Evolutionary conservation across 1,140 invertebrate species (phyloP).

Genomic region (Colletes latitarsis): DNA sequence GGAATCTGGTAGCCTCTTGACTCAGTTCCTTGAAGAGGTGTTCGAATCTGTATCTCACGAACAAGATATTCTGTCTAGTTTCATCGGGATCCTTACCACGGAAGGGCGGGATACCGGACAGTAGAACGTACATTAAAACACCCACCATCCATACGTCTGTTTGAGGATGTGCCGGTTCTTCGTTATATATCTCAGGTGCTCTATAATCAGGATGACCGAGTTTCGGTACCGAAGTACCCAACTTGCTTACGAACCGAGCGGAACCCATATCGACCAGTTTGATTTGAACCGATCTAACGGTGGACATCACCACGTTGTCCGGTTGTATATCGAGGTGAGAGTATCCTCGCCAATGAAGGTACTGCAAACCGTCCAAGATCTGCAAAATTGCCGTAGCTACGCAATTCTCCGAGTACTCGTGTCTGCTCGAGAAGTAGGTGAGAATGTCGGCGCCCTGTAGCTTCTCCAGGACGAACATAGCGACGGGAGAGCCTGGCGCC

Average conservation of each 20-base stretch:
- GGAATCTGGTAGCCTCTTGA: slow-evolving; percentile 95
- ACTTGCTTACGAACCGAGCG: slow-evolving; percentile 89
- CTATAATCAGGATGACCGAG: slow-evolving; percentile 88
- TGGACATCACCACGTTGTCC: slow-evolving; percentile 97
- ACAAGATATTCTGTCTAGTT: slow-evolving; percentile 94
- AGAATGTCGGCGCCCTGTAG: slow-evolving; percentile 95
- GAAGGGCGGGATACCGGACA: slow-evolving; percentile 97
- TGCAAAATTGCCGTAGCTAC: slow-evolving; percentile 92
- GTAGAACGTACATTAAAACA: slow-evolving; percentile 94
- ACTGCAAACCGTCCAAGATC: slow-evolving; percentile 93
- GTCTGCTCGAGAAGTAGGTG: slow-evolving; percentile 91
- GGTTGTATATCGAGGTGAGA: slow-evolving; percentile 97
- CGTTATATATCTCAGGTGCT: slow-evolving; percentile 96
- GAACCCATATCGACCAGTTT: slow-evolving; percentile 96
- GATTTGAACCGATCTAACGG: slow-evolving; percentile 91
- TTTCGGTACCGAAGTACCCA: slow-evolving; percentile 87
- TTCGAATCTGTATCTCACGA: slow-evolving; percentile 96
- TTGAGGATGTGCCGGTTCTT: slow-evolving; percentile 92
- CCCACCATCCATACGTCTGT: slow-evolving; percentile 98
- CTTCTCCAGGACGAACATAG: slow-evolving; percentile 91
- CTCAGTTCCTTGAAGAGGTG: slow-evolving; percentile 96
- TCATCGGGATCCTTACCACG: slow-evolving; percentile 90
- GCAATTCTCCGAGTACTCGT: slow-evolving; percentile 95
- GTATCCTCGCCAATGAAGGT: slow-evolving; percentile 95
- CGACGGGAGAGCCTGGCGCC: slow-evolving; percentile 84